Percentiles rank a stretch among this genome's conserved stretches.
Conservation (phyloP, 2,113 vertebrate genomes). For the Bagarius yarrelli region DNA sequence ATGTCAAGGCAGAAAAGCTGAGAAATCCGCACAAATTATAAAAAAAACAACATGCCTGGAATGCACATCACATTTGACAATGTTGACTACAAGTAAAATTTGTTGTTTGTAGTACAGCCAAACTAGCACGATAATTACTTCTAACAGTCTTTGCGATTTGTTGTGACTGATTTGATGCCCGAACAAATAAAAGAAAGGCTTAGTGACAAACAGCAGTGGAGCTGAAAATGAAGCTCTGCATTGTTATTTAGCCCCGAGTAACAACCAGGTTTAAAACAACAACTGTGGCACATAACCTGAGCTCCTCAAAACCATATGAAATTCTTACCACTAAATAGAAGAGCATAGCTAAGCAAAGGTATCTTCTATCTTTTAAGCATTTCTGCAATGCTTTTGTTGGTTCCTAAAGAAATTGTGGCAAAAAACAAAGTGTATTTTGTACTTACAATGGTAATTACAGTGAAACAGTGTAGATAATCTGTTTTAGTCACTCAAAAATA, state of each 20-base stretch:
- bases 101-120: conserved; percentile 29
- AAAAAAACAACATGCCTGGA: neutral
- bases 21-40: neutral
- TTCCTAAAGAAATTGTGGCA: too few species aligned
- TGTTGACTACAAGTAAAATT: conserved; percentile 1
- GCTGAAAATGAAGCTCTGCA: conserved; percentile 39
- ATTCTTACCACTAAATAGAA: conserved; percentile 46
- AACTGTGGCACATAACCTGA: conserved; percentile 53
- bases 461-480: too few species aligned
- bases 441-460: too few species aligned
- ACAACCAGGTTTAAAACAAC: conserved; percentile 20
- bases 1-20: neutral
- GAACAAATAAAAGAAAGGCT: conserved; percentile 35
- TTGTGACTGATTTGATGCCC: conserved; percentile 23
- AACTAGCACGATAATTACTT: conserved; percentile 29
- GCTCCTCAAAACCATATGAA: conserved; percentile 57
- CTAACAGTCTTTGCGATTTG: neutral
- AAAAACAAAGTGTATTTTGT: too few species aligned
- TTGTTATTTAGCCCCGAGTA: conserved; percentile 28
- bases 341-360: conserved; percentile 35
- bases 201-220: conserved; percentile 45
- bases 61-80: neutral
- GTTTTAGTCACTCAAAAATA: too few species aligned
- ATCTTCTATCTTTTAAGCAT: too few species aligned
- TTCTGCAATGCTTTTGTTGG: too few species aligned